These are phyloP conservation scores for Temnothorax ravouxi DNA, from an alignment of 2,888 invertebrate genomes.

Conservation along the genomic window DNA sequence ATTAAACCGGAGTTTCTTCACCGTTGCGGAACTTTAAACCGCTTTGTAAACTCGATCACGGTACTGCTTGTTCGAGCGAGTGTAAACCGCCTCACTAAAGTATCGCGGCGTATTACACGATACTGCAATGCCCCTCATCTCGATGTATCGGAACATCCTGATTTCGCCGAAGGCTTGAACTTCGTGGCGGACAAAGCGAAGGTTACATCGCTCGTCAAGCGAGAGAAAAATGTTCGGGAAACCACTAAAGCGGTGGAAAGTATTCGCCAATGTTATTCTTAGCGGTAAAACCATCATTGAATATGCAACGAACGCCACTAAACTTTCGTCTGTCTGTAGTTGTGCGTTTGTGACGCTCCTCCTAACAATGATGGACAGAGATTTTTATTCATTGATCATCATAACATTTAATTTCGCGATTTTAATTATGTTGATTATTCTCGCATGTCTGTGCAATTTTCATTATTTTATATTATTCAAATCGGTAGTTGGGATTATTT, in stretches of 20 bases:
- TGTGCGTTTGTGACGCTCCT: neutral
- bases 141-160: slow-evolving; percentile 57
- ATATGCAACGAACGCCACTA: slow-evolving; percentile 38
- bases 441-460: neutral
- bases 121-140: slow-evolving; percentile 57
- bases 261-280: slow-evolving; percentile 28
- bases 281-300: slow-evolving; percentile 41
- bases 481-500: neutral
- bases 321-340: slow-evolving; percentile 11
- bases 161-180: slow-evolving; percentile 35
- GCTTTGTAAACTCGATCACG: slow-evolving; percentile 76
- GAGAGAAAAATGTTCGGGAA: slow-evolving; percentile 46
- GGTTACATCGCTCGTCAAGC: slow-evolving; percentile 40
- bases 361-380: neutral
- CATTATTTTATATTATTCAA: neutral
- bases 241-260: slow-evolving; percentile 59
- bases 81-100: slow-evolving; percentile 68
- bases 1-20: slow-evolving; percentile 76
- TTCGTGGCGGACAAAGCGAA: slow-evolving; percentile 29
- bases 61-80: slow-evolving; percentile 63
- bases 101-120: slow-evolving; percentile 64
- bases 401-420: neutral
- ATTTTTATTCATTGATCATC: neutral
- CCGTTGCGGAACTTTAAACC: slow-evolving; percentile 74
- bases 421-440: neutral